A percentile compares a stretch with the other conserved stretches of the same genome.
These are phyloP conservation scores for Synanthedon andrenaeformis DNA, from an alignment of 2,888 invertebrate genomes.

Conservation along the genomic window DNA sequence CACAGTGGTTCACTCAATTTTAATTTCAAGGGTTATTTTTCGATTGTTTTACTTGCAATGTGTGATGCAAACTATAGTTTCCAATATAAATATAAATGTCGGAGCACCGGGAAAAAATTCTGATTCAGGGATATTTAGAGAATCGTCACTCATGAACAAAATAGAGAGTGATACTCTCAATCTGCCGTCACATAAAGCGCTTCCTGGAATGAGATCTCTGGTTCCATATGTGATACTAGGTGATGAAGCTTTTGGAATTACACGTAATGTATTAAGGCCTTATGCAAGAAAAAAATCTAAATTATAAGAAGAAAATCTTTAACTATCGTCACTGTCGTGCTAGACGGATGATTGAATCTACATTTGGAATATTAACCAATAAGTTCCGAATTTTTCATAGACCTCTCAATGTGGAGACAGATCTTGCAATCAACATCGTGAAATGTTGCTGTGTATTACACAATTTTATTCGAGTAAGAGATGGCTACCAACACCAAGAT, in stretches of 20 bases:
- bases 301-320: not conserved
- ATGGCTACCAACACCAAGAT: conserved; percentile 1
- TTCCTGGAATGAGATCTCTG: not conserved
- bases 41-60: conserved; percentile 12
- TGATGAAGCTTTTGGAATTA: conserved; percentile 2
- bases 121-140: conserved; percentile 1
- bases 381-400: not conserved
- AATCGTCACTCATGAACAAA: not conserved
- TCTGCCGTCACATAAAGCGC: not conserved
- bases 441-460: not conserved
- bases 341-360: not conserved
- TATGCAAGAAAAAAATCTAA: conserved; percentile 1
- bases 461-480: not conserved
- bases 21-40: conserved; percentile 14
- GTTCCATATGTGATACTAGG: not conserved
- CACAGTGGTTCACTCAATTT: conserved; percentile 13
- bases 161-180: not conserved
- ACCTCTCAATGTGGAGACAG: not conserved
- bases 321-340: not conserved
- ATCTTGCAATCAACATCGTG: not conserved
- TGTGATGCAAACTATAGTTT: conserved; percentile 7
- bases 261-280: not conserved
- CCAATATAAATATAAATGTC: too few species aligned
- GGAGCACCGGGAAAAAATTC: not conserved
- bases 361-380: not conserved